Evolutionary conservation across 1,140 invertebrate species (phyloP).

Genomic region (Heliconius eleuchia): DNA sequence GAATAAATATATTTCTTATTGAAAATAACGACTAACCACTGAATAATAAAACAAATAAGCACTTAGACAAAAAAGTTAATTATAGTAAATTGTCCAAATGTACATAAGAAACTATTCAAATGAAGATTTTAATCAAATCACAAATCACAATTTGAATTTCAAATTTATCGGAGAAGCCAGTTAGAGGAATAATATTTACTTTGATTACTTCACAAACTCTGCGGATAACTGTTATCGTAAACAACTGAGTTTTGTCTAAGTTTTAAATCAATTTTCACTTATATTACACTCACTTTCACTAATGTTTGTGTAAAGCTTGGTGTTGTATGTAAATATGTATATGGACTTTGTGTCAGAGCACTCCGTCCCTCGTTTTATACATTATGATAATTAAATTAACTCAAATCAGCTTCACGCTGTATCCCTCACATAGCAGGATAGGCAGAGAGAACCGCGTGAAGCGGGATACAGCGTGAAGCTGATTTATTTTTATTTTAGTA

Average conservation of each 20-base stretch:
- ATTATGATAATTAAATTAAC: too few species aligned
- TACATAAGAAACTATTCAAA: constrained; percentile 34
- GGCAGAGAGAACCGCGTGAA: too few species aligned
- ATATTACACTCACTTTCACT: constrained; percentile 6
- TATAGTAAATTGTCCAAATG: constrained; percentile 27
- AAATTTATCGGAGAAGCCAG: constrained; percentile 43
- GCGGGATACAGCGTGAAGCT: too few species aligned
- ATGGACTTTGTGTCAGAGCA: too few species aligned
- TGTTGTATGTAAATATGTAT: background rate
- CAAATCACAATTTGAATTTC: constrained; percentile 44
- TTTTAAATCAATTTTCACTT: constrained; percentile 21
- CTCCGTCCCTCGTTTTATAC: too few species aligned
- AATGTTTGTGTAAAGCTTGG: background rate
- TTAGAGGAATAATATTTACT: constrained; percentile 46
- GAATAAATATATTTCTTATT: too few species aligned
- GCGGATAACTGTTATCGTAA: constrained; percentile 40
- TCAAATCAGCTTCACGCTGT: too few species aligned
- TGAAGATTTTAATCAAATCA: constrained; percentile 41
- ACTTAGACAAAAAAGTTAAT: background rate
- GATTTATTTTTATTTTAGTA: too few species aligned
- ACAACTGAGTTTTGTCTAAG: constrained; percentile 40
- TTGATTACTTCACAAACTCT: constrained; percentile 42
- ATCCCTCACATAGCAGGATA: too few species aligned
- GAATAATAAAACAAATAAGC: background rate
- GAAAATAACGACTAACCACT: too few species aligned